These are phyloP conservation scores for Choreutis nemorana DNA, from an alignment of 2,888 invertebrate genomes.

Conservation along the genomic window DNA sequence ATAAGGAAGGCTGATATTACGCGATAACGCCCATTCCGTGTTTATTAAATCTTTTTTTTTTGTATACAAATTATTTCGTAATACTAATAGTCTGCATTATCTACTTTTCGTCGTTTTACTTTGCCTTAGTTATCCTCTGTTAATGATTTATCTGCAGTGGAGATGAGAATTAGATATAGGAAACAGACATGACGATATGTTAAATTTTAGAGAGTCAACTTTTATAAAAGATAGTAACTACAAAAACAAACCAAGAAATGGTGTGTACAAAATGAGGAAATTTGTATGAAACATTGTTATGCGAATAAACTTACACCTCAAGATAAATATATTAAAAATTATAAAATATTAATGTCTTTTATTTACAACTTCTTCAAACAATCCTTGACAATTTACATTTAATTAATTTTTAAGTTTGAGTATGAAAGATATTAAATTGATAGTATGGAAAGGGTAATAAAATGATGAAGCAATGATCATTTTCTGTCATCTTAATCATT, in stretches of 20 bases:
- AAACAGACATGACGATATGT: conserved; percentile 64
- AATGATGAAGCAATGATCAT: too few species aligned
- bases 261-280: conserved; percentile 66
- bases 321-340: conserved; percentile 53
- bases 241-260: conserved; percentile 57
- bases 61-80: conserved; percentile 48
- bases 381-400: too few species aligned
- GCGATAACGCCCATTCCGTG: conserved; percentile 53
- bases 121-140: conserved; percentile 54
- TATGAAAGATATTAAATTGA: too few species aligned
- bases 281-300: conserved; percentile 68
- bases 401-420: too few species aligned
- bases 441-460: too few species aligned
- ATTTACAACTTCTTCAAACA: conserved; percentile 27
- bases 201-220: conserved; percentile 65
- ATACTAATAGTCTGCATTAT: conserved; percentile 42
- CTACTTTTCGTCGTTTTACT: conserved; percentile 46
- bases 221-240: conserved; percentile 62
- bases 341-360: conserved; percentile 36
- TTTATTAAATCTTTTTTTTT: conserved; percentile 45
- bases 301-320: conserved; percentile 68
- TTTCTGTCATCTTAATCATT: too few species aligned
- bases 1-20: conserved; percentile 40
- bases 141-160: conserved; percentile 54
- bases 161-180: conserved; percentile 63